phyloP scores from a whole-genome alignment of 2,797 vertebrate genomes.

The Denticeps clupeoides region DNA sequence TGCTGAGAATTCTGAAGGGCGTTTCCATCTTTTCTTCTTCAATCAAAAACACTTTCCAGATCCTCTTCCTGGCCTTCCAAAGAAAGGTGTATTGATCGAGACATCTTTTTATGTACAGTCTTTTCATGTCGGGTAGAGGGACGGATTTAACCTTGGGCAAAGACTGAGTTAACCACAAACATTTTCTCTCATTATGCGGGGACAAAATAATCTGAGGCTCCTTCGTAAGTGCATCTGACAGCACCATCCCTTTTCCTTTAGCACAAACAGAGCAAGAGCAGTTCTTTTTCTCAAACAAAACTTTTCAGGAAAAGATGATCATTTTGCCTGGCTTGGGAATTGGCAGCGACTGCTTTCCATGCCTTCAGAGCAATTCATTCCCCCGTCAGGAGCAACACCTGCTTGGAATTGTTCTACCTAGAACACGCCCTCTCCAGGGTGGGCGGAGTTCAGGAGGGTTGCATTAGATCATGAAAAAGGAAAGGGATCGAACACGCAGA shows the following conservation, averaged over 20 bases:
- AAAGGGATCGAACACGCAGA: conserved; percentile 8
- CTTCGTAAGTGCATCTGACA: no score
- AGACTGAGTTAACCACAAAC: conserved; percentile 26
- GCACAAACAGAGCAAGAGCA: no score
- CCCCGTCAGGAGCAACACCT: neutral
- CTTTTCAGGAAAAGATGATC: neutral
- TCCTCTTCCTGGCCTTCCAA: conserved; percentile 51
- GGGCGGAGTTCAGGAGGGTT: neutral
- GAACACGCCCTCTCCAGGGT: neutral
- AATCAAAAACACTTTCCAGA: conserved; percentile 53
- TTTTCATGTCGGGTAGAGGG: conserved; percentile 11
- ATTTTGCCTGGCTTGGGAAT: neutral
- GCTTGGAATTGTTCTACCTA: neutral
- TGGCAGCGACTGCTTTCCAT: neutral
- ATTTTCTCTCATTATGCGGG: neutral
- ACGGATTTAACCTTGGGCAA: conserved; percentile 29
- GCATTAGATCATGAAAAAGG: neutral
- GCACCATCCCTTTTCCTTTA: no score
- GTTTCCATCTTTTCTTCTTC: conserved; percentile 59
- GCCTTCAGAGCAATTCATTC: neutral
- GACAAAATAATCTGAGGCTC: neutral
- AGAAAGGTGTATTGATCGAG: conserved; percentile 41
- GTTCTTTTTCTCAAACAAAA: neutral
- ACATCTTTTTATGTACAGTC: conserved; percentile 29
- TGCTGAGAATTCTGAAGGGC: conserved; percentile 51